These are phyloP conservation scores for Holothuria glaberrima DNA, from an alignment of 35 echinoderm and acorn worm genomes.

Conservation along the genomic window DNA sequence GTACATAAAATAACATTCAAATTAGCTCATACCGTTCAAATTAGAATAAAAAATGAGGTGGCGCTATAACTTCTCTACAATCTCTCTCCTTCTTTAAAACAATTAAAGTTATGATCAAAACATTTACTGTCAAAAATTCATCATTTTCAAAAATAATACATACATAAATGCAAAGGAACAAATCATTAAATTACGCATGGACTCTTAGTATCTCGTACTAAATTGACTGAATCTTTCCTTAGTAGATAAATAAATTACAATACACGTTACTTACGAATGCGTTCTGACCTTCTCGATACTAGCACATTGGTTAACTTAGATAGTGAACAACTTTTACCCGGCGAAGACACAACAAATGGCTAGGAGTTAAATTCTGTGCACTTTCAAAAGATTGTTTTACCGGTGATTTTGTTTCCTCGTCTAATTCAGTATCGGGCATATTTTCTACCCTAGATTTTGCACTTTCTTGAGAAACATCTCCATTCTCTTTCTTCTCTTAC, in stretches of 20 bases:
- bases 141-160: not conserved
- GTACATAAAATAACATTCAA: too few species aligned
- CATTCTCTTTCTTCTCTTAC: too few species aligned
- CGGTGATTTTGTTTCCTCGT: not conserved
- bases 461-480: too few species aligned
- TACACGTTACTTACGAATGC: constrained; percentile 12
- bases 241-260: not conserved
- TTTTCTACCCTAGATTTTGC: too few species aligned
- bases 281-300: not conserved
- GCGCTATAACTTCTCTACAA: constrained; percentile 10
- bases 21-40: too few species aligned
- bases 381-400: not conserved
- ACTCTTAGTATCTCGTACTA: not conserved
- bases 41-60: too few species aligned
- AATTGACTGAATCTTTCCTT: not conserved
- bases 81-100: constrained; percentile 4
- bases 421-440: not conserved
- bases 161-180: not conserved
- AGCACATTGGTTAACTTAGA: constrained; percentile 1
- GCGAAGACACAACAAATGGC: not conserved
- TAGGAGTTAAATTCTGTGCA: not conserved
- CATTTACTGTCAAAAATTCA: not conserved
- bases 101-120: not conserved
- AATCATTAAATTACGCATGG: not conserved
- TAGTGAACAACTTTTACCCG: constrained; percentile 23